phyloP scores from a whole-genome alignment of 2,888 invertebrate species.

The Cosmia pyralina region DNA sequence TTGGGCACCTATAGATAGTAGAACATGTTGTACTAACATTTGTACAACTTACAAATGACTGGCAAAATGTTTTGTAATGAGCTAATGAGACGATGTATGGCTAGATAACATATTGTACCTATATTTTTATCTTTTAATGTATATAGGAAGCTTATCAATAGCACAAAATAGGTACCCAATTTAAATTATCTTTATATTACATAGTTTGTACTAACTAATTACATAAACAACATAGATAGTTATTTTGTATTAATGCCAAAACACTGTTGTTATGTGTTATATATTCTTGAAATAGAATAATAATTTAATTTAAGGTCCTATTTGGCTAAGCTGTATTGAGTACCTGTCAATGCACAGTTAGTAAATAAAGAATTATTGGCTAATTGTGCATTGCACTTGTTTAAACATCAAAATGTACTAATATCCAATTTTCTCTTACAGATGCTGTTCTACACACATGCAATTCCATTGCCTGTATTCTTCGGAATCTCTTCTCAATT shows the following conservation, averaged over 20 bases:
- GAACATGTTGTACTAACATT: too few relatives aligned
- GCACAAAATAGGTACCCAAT: slow-evolving; percentile 15
- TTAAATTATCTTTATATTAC: slow-evolving; percentile 33
- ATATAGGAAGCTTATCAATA: slow-evolving; percentile 31
- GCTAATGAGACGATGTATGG: slow-evolving; percentile 8
- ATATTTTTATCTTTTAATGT: slow-evolving; percentile 28
- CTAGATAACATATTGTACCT: slow-evolving; percentile 1
- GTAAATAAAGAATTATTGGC: too few relatives aligned
- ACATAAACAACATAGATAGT: slow-evolving; percentile 13
- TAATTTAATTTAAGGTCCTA: background rate
- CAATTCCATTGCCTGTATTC: slow-evolving; percentile 82
- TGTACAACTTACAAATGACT: background rate
- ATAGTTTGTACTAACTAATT: slow-evolving; percentile 19
- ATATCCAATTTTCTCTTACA: slow-evolving; percentile 69
- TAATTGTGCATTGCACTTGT: too few relatives aligned
- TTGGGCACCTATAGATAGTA: background rate
- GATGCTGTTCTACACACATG: slow-evolving; percentile 87
- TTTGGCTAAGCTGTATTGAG: background rate
- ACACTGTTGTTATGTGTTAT: background rate
- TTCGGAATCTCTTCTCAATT: slow-evolving; percentile 78
- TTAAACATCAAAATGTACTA: background rate
- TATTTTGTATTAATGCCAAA: background rate
- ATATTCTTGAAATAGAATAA: background rate
- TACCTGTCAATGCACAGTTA: background rate
- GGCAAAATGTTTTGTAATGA: slow-evolving; percentile 3